Conservation (phyloP, 2,888 invertebrate genomes). For the Mesochorus sp. region DNA sequence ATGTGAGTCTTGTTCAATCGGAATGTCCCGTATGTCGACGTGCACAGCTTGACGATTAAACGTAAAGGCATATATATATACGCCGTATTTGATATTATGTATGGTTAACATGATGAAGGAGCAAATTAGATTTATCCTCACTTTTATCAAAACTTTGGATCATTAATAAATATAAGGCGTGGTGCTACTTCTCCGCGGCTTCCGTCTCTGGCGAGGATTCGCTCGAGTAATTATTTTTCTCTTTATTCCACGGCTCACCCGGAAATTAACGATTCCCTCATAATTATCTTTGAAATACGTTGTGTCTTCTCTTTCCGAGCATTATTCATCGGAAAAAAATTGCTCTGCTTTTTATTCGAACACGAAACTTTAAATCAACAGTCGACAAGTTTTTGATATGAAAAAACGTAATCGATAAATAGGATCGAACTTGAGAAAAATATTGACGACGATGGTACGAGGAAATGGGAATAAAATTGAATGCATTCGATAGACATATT, state of each 20-base stretch:
- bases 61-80: neutral
- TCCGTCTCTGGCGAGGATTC: neutral
- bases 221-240: neutral
- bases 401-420: too few relatives aligned
- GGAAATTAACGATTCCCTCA: slow-evolving; percentile 21
- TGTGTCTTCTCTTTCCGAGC: neutral
- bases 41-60: neutral
- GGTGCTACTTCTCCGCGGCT: neutral
- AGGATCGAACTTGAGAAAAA: too few relatives aligned
- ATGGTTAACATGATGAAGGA: slow-evolving; percentile 1
- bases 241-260: neutral
- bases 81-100: neutral
- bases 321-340: slow-evolving; percentile 16
- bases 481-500: slow-evolving; percentile 61
- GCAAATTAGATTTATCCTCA: slow-evolving; percentile 21
- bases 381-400: too few relatives aligned
- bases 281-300: slow-evolving; percentile 27
- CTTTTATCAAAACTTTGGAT: slow-evolving; percentile 10
- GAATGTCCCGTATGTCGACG: neutral
- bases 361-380: too few relatives aligned
- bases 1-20: too few relatives aligned
- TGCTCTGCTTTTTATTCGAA: neutral
- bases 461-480: neutral
- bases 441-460: too few relatives aligned
- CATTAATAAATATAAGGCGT: slow-evolving; percentile 23